Conservation (phyloP, 2,113 vertebrate species). For the Melanocharis versteri region DNA sequence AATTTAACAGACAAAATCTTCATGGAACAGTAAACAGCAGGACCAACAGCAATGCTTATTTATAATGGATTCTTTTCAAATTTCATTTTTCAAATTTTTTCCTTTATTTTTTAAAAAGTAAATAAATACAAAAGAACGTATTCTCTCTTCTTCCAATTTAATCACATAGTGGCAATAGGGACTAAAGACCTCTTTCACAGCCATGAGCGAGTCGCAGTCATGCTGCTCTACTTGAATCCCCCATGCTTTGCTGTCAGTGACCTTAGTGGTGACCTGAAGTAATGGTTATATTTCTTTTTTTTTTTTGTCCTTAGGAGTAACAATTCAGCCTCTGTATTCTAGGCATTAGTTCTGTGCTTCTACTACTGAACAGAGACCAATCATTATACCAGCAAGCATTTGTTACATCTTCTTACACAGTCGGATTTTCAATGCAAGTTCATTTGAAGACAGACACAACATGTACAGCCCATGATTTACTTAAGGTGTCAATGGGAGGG, state of each 20-base stretch:
- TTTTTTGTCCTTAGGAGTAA: background rate
- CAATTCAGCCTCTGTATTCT: conserved; percentile 25
- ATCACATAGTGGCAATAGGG: background rate
- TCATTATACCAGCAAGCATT: background rate
- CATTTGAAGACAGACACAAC: background rate
- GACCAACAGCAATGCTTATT: background rate
- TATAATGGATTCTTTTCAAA: background rate
- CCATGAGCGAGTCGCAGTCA: background rate
- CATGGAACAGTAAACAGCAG: background rate
- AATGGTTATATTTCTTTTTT: conserved; percentile 5
- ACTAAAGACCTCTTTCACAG: conserved; percentile 33
- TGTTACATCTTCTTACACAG: background rate
- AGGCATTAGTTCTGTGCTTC: background rate
- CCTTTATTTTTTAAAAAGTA: background rate
- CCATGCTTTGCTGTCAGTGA: conserved; percentile 34
- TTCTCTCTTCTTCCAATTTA: background rate
- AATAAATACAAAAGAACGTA: background rate
- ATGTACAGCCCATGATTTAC: background rate
- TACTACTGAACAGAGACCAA: background rate
- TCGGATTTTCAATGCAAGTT: background rate
- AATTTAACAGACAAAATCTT: background rate
- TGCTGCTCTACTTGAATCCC: conserved; percentile 34
- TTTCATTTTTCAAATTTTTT: background rate
- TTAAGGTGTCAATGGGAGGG: background rate
- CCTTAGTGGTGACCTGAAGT: conserved; percentile 37